phyloP scores from a whole-genome alignment of 2,888 invertebrate species.

The Pheosia tremula region DNA sequence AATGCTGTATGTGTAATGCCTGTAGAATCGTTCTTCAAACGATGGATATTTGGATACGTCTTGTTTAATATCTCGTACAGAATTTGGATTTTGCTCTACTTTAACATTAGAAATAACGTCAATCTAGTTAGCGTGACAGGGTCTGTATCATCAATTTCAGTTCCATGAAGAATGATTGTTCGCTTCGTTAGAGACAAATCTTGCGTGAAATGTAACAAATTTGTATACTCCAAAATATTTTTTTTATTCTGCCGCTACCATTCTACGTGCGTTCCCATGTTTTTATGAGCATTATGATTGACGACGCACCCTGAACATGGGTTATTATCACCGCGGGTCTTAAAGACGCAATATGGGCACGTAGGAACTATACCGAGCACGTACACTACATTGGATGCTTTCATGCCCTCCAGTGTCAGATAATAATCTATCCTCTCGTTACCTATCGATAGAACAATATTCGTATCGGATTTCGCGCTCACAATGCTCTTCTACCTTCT shows the following conservation, averaged over 20 bases:
- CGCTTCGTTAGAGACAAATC: slow-evolving; percentile 50
- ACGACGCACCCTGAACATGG: slow-evolving; percentile 59
- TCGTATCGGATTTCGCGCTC: slow-evolving; percentile 38
- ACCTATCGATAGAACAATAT: slow-evolving; percentile 38
- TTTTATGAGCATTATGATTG: slow-evolving; percentile 69
- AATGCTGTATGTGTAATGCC: no score
- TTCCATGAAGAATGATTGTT: slow-evolving; percentile 25
- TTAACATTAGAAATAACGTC: background rate
- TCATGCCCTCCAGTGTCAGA: slow-evolving; percentile 46
- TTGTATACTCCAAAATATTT: slow-evolving; percentile 48
- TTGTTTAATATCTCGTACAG: background rate
- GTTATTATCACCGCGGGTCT: slow-evolving; percentile 52
- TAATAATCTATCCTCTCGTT: slow-evolving; percentile 44
- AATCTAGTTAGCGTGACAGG: slow-evolving; percentile 3
- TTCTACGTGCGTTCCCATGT: slow-evolving; percentile 53
- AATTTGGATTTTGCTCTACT: background rate
- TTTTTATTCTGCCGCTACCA: slow-evolving; percentile 39
- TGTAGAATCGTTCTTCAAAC: no score
- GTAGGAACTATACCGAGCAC: slow-evolving; percentile 49
- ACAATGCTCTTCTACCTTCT: background rate
- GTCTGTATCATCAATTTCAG: slow-evolving; percentile 7
- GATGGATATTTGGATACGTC: background rate
- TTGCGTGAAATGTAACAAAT: slow-evolving; percentile 72
- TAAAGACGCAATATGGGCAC: slow-evolving; percentile 61
- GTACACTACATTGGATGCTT: slow-evolving; percentile 44